Evolutionary conservation across 2,113 vertebrate genomes (phyloP), one percentile per base, ranked within the genome.

Genomic region (Nothocercus nigrocapillus): DNA sequence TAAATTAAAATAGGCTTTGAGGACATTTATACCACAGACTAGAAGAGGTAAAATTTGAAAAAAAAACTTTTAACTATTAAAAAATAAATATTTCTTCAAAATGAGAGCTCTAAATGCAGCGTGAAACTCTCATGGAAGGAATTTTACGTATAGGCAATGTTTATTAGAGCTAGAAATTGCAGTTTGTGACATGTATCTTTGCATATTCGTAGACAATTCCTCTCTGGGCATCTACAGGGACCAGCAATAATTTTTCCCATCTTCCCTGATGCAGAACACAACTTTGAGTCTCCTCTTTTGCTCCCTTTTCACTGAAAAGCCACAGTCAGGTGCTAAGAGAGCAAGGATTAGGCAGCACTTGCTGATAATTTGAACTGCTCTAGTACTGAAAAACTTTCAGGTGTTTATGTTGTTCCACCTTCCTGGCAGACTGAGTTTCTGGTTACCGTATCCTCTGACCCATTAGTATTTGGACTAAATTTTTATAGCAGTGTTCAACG

Each of bases 261-360:
- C 8, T 53, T 62, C 19, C 16, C 30, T 47, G 32, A 85, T 45
- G 42, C 13, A 64, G 38, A 77, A 69, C 4, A 32, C 1, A 4
- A 15, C 11, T 92, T 77, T 45, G 22, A 81, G 20, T 10, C 74
- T 77, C 4, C 38, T 22, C 24, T 3, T 2, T 15, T 92, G 8
- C 36, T 72, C 11, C 8, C 7, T 34, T 81, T 82, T 34, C 0
- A 0, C 36, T 25, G 27, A 61, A 78, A 38, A 19, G 47, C 25
- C 13, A 51, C 34, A 69, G 49, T 28, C 53, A 54, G 27, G 13
- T 28, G 5, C 6, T 51, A 6, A 56, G 21, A 11, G 11, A 32
- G 21, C 18, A 5, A 28, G 2, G 1, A 0, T 1, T 59, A 42
- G 24, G 45, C 2, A 36, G 14, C 34, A 76, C 30, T 25, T 1